Base-by-base conservation (phyloP, 1,140 invertebrate genomes). In the Bombus confusus region DNA sequence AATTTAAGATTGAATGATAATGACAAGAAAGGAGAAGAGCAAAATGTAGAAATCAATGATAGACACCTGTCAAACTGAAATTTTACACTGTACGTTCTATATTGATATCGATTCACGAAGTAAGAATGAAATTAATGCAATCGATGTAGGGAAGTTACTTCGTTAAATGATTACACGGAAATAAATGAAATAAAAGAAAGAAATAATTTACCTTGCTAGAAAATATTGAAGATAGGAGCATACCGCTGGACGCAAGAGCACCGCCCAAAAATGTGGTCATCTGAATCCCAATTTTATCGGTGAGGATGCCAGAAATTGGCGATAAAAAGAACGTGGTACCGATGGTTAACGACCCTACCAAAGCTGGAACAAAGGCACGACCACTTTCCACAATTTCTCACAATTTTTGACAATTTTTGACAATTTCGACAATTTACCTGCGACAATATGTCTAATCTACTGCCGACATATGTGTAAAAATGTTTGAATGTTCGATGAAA, bases 271-370 rank as follows among this genome's bases (percentile, higher is more conserved):
- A 96, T 1, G 98, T 98, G 6, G 98, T 98, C 76, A 96, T 94
- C 72, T 98, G 96, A 69, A 99, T 96, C 22, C 98, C 98, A 88
- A 99, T 96, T 78, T 97, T 96, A 92, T 98, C 98, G 1, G 98
- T 98, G 52, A 99, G 94, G 22, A 99, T 97, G 76, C 98, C 98
- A n/a, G 98, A 97, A 22, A 99, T 93, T 15, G 98, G 97, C 8
- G 98, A 99, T 81, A 99, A 95, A 83, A 99, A 96, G 94, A 99
- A 99, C 57, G 98, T 98, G 15, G 97, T 97, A 47, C 98, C 98
- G 92, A 99, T 98, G 18, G 97, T 96, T 82, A 99, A 95, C 1
- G 98, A 98, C 2, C 98, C 98, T 79, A 99, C 98, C 88, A 98
- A 95, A 85, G 98, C 98, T 99, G 96, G 90, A 94, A 94, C 91